Evolutionary conservation across 2,113 vertebrate species (phyloP), one percentile per base, ranked within the genome.

Genomic region (Clarias magur): DNA sequence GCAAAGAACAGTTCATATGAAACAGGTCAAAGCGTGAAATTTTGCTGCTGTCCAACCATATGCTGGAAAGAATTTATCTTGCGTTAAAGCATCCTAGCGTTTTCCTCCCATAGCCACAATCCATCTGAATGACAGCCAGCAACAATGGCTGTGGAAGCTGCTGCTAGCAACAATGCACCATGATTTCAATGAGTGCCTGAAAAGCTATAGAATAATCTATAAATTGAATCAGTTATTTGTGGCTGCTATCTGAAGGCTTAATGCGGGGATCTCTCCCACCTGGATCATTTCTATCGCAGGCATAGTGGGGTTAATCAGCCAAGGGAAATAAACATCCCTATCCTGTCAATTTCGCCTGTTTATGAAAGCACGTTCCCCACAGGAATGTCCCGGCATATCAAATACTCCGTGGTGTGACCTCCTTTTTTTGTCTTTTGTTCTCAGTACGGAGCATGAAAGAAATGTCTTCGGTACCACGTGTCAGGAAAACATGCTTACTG

Each of bases 11-110:
- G 75, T 88, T 92, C 83, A 92, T 90, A 89, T 54, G 89, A 93
- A 90, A 90, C 82, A 88, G 90, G 92, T 92, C 90, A 92, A 92
- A 89, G 91, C 88, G 87, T 89, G 89, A 72, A 92, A 92, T 90
- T 92, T 93, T 92, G 90, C 92, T 93, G 93, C 89, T 91, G 91
- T 82, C 56, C 16, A 80, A 87, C 85, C 85, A 90, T 92, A 92
- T 91, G 86, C 23, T 79, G 85, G 78, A 85, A 70, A 91, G 91
- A 68, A 92, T 92, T 93, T 91, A 90, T 92, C 89, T 89, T 82
- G 90, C 88, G 88, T 88, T 92, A 87, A 91, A 60, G 42, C 34
- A 86, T 42, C 80, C 81, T 85, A 53, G 76, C 85, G 83, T 54
- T 90, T 86, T 85, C n/a, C 60, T 38, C 30, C 48, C 27, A 34